Evolutionary conservation across 2,113 vertebrate species (phyloP).

Genomic region (Melanerpes aurifrons): DNA sequence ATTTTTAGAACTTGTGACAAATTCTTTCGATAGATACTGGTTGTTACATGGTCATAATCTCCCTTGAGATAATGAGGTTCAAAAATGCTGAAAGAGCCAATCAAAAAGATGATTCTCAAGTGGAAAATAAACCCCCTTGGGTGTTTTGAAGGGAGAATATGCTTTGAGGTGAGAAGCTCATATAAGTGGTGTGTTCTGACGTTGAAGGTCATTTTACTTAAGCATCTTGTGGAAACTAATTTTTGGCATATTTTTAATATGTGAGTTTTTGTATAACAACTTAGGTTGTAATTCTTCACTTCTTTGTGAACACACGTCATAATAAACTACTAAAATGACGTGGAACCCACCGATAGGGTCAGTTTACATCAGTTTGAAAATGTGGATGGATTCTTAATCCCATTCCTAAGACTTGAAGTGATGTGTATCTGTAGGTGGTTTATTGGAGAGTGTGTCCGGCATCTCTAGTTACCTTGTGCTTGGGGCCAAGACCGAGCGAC

Average conservation of each 20-base stretch:
- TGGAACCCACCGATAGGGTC: not conserved
- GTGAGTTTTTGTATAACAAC: no score
- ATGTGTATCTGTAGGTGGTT: accelerated
- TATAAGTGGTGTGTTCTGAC: not conserved
- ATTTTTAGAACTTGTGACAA: not conserved
- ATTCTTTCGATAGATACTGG: not conserved
- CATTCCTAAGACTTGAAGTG: not conserved
- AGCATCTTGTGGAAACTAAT: not conserved
- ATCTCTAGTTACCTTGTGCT: not conserved
- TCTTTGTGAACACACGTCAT: not conserved
- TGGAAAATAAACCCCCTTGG: not conserved
- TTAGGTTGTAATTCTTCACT: not conserved
- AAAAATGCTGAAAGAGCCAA: not conserved
- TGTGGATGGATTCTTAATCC: not conserved
- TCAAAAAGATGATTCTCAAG: not conserved
- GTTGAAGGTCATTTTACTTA: not conserved
- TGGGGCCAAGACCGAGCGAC: not conserved
- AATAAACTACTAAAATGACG: not conserved
- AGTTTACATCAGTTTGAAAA: not conserved
- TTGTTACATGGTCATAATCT: not conserved
- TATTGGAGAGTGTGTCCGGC: not conserved
- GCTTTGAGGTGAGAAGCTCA: not conserved
- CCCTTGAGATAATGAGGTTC: not conserved
- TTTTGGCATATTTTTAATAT: not conserved
- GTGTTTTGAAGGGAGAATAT: not conserved